Evolutionary conservation across 1,140 invertebrate species (phyloP).

Genomic region (Sipha flava): DNA sequence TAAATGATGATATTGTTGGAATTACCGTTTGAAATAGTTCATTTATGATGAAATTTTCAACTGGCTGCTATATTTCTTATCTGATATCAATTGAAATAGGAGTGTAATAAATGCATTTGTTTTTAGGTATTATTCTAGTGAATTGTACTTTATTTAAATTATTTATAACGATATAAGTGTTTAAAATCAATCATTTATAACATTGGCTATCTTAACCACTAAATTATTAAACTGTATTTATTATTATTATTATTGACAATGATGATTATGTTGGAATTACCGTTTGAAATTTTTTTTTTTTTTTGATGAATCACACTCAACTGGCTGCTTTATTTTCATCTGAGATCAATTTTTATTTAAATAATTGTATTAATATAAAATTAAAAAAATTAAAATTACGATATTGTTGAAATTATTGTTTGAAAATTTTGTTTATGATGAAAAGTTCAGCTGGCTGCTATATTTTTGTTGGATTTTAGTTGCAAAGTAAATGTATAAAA

Average conservation of each 20-base stretch:
- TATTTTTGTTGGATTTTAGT: background rate
- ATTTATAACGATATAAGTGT: too few relatives aligned
- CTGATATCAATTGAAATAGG: background rate
- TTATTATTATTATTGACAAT: background rate
- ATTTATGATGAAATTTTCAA: conserved; percentile 13
- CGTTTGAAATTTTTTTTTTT: background rate
- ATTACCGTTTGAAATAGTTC: conserved; percentile 15
- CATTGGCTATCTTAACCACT: too few relatives aligned
- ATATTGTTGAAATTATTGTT: background rate
- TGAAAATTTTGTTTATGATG: background rate
- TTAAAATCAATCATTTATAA: too few relatives aligned
- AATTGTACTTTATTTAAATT: too few relatives aligned
- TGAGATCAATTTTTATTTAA: too few relatives aligned
- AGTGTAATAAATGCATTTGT: too few relatives aligned
- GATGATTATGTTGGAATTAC: conserved; percentile 13
- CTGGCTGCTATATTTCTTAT: conserved; percentile 8
- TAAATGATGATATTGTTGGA: background rate
- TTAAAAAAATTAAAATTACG: too few relatives aligned
- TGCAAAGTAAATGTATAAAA: too few relatives aligned
- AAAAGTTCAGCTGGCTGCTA: background rate
- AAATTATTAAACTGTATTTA: too few relatives aligned
- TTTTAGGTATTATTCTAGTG: too few relatives aligned
- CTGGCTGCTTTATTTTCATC: background rate
- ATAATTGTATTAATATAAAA: too few relatives aligned
- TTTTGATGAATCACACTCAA: conserved; percentile 14